A percentile compares a stretch with the other conserved stretches of the same genome.
Conservation (phyloP, 2,888 invertebrate species). For the Pseudeuparius sepicola region DNA sequence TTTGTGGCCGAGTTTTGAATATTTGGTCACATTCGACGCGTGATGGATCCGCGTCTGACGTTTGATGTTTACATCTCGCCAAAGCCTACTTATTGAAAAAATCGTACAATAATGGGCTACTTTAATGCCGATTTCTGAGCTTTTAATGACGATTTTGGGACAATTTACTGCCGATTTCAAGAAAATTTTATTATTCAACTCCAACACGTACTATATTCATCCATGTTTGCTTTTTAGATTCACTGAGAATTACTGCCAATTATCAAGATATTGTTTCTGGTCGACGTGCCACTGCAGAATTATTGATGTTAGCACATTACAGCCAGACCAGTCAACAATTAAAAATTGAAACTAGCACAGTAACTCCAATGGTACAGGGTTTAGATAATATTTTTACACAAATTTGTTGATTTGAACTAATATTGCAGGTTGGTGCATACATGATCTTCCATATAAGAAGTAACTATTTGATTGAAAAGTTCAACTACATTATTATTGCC, state of each 20-base stretch:
- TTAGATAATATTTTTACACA: constrained; percentile 4
- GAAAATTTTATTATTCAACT: too few relatives aligned
- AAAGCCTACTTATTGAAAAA: too few relatives aligned
- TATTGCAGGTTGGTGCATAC: constrained; percentile 80
- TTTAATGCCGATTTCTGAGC: too few relatives aligned
- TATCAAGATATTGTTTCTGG: constrained; percentile 57
- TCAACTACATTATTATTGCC: constrained; percentile 86
- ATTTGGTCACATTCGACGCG: too few relatives aligned
- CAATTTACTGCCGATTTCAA: too few relatives aligned
- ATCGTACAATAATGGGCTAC: too few relatives aligned
- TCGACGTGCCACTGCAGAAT: constrained; percentile 54
- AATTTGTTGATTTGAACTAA: neutral
- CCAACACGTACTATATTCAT: too few relatives aligned
- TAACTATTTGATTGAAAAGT: constrained; percentile 80
- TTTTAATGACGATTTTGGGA: too few relatives aligned
- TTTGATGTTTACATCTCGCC: too few relatives aligned
- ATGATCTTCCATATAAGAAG: constrained; percentile 89
- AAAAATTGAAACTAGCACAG: constrained; percentile 77
- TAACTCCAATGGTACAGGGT: constrained; percentile 55
- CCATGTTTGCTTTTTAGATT: constrained; percentile 6
- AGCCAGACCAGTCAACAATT: constrained; percentile 77
- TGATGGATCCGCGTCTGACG: too few relatives aligned
- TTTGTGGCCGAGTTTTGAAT: too few relatives aligned
- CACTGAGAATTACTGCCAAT: constrained; percentile 47
- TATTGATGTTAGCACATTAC: constrained; percentile 66